A percentile compares a stretch with the other conserved stretches of the same genome.
Evolutionary conservation across 2,797 vertebrate species (phyloP).

Genomic region (Lutjanus campechanus): DNA sequence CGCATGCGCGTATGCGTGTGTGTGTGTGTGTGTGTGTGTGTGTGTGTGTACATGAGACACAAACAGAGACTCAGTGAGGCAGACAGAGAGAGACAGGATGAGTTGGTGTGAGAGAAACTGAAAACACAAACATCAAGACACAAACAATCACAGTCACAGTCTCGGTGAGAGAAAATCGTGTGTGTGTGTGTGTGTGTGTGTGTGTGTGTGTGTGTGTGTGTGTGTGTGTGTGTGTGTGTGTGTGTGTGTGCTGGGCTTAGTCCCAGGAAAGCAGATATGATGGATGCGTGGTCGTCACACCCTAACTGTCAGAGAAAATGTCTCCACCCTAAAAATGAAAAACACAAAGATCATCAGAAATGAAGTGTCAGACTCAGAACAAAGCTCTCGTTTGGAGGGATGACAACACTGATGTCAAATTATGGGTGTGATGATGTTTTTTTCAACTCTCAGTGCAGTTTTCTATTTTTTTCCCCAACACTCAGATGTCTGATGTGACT

Average conservation of each 20-base stretch:
- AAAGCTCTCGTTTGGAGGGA: conserved; percentile 47
- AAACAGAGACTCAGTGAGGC: conserved; percentile 8
- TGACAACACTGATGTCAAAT: conserved; percentile 50
- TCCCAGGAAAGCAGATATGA: conserved; percentile 60
- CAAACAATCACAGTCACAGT: neutral
- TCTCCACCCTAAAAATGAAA: conserved; percentile 62
- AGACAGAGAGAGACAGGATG: conserved; percentile 10
- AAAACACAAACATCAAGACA: neutral
- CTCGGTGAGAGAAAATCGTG: conserved; percentile 7
- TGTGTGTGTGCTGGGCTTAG: conserved; percentile 24
- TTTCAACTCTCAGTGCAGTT: neutral
- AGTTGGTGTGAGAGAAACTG: conserved; percentile 29
- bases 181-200: conserved; percentile 25
- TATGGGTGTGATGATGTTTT: conserved; percentile 39
- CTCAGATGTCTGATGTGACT: conserved; percentile 15
- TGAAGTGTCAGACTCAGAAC: conserved; percentile 47
- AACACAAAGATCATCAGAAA: conserved; percentile 60
- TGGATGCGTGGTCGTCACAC: conserved; percentile 56
- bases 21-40: conserved; percentile 24
- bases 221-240: conserved; percentile 25
- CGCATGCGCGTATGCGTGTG: conserved; percentile 29
- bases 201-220: conserved; percentile 20
- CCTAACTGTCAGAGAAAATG: conserved; percentile 61
- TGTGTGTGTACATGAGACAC: conserved; percentile 9
- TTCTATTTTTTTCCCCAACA: conserved; percentile 4